A percentile compares a stretch with the other conserved stretches of the same genome.
phyloP scores from a whole-genome alignment of 2,797 vertebrate genomes.

The Craterocephalus amniculus region DNA sequence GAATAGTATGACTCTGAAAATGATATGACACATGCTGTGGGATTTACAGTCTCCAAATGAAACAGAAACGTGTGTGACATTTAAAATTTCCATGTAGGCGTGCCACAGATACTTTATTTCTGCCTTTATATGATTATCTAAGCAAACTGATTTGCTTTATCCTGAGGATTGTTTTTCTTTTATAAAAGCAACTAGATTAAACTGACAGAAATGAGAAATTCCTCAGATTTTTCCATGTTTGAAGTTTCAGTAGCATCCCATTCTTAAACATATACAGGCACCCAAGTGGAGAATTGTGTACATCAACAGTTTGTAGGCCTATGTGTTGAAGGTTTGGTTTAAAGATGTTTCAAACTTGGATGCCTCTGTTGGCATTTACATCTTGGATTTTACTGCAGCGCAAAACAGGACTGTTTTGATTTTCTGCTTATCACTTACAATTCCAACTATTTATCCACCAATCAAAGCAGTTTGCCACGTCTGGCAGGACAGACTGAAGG shows the following conservation, averaged over 20 bases:
- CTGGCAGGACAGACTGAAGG: not conserved
- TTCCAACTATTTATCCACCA: not conserved
- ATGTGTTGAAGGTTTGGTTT: not conserved
- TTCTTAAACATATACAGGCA: not conserved
- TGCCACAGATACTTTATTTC: not conserved
- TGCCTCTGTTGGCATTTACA: not conserved
- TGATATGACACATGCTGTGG: not conserved
- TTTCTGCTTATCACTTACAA: no score
- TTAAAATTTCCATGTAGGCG: not conserved
- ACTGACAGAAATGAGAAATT: not conserved
- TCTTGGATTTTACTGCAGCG: not conserved
- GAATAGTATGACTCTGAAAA: not conserved
- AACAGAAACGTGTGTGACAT: not conserved
- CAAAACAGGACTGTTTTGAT: no score
- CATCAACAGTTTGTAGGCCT: not conserved
- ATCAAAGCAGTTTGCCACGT: not conserved
- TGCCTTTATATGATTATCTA: not conserved
- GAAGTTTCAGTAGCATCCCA: not conserved
- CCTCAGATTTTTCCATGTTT: not conserved
- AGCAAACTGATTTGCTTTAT: not conserved
- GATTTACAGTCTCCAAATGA: not conserved
- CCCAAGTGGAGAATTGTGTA: not conserved
- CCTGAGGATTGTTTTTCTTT: not conserved
- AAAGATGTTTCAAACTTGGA: not conserved
- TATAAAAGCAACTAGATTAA: not conserved